Base-by-base conservation (phyloP, 2,113 vertebrate species). In the Maccullochella peelii region DNA sequence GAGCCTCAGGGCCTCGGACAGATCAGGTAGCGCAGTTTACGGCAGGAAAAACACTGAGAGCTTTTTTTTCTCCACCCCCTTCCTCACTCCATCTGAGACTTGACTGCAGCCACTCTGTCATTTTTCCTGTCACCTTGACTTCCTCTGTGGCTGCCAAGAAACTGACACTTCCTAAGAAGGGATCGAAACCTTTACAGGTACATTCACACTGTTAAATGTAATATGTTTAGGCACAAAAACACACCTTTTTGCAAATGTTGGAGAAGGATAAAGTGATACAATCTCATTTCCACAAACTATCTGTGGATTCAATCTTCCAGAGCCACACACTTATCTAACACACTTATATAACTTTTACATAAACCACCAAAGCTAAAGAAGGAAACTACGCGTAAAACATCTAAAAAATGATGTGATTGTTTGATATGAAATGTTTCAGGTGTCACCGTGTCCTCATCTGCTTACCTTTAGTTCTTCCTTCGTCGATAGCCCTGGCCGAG, bases 11-110 rank as follows among this genome's bases (percentile, higher is more conserved):
- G 90, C 86, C 85, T 88, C 83, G 79, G 84, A 84, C 74, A 78
- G 92, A 94, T 94, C 90, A 79, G 92, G 90, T 94, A 90, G 91
- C 91, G 27, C 77, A 59, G 86, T 94, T 94, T 92, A 92, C 82
- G 25, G 78, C 89, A 89, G 87, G 75, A 88, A 89, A 89, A 92
- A 93, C 80, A 90, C 87, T 44, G 57, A 86, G 86, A 82, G 79
- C 77, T 68, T 44, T 47, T 70, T 33, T 23, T 15, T 21, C 8
- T 4, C 33, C 33, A 33, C 33, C 33, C 33, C 3, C 33, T 80
- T 68, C 42, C 55, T 79, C 47, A 1, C 77, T 79, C 73, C 77
- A 63, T 83, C 86, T n/a, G n/a, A 77, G 71, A 73, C 77, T 55
- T 7, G 15, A 70, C 83, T 77, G 38, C 88, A 78, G 73, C 42